Base-by-base conservation (phyloP, 2,888 invertebrate genomes). In the Cybosia mesomella region DNA sequence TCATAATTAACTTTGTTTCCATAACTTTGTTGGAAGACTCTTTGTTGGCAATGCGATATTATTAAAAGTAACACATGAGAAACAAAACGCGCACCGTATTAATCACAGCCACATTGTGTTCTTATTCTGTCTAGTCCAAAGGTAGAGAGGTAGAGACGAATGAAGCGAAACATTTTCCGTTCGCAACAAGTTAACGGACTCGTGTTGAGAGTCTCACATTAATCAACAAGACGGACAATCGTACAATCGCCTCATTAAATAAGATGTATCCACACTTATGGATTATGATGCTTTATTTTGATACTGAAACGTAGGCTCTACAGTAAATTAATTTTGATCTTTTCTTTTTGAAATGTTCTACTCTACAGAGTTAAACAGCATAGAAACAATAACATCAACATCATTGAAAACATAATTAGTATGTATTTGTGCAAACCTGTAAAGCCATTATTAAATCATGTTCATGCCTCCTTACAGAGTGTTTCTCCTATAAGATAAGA, bases 151-250 rank as follows among this genome's bases (percentile, higher is more conserved):
- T 79, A 80, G 81, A 84, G 85, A 83, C 83, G 83, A 81, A 81
- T 82, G 82, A 73, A 82, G 78, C 71, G 73, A 82, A 83, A 88
- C 85, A 84, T 83, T 82, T 77, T 82, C 85, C 84, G 84, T 85
- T 89, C 84, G 88, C 90, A 91, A 91, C 89, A 90, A 91, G 89
- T 90, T 88, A 89, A 82, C 83, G 78, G 79, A 81, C 83, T 85
- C 72, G 75, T 81, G 79, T 81, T 84, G 83, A 83, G 83, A 83
- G 84, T 76, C 78, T 85, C 81, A 82, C 89, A 92, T 92, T 91
- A 89, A 92, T 92, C 91, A 92, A 87, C 79, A 77, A 81, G 85
- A 87, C 85, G 84, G 83, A 84, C 85, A 84, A 85, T 83, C 80
- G 80, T 75, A 75, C 81, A 82, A 82, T 80, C 81, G 83, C 76